Evolutionary conservation across 2,888 invertebrate genomes (phyloP).

Genomic region (Pemphredon lugubris): DNA sequence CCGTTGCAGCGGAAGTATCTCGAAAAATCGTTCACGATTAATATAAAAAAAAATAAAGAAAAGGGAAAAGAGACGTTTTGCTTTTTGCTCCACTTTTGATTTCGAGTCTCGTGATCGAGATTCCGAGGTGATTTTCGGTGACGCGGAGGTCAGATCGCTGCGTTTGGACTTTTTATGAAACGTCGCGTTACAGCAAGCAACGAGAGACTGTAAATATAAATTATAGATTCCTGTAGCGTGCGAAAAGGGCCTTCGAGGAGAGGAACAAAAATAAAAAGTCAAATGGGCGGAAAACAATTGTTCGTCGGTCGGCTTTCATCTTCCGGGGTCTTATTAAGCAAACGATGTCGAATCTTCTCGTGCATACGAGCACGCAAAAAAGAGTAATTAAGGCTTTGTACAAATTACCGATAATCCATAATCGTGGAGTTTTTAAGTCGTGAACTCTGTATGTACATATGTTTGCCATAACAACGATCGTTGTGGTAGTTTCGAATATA

Average conservation of each 20-base stretch:
- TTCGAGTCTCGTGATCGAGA: no score
- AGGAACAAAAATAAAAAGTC: conserved; percentile 4
- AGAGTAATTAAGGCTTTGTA: conserved; percentile 64
- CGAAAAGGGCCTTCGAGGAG: conserved; percentile 4
- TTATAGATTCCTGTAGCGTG: conserved; percentile 6
- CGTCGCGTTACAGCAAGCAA: conserved; percentile 31
- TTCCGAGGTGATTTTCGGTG: no score
- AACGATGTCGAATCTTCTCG: conserved; percentile 3
- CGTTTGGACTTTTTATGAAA: conserved; percentile 4
- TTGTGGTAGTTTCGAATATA: conserved; percentile 65
- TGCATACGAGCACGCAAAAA: conserved; percentile 32
- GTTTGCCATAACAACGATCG: conserved; percentile 65
- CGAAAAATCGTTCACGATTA: no score
- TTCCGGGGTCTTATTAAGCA: conserved; percentile 8
- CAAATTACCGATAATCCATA: conserved; percentile 65
- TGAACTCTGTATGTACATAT: conserved; percentile 65
- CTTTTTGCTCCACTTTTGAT: not conserved
- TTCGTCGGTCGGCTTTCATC: conserved; percentile 21
- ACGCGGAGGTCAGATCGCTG: not conserved
- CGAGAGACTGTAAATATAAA: conserved; percentile 1
- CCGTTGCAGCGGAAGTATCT: no score
- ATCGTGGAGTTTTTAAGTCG: conserved; percentile 44
- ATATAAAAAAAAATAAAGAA: no score
- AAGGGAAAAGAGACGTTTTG: no score
- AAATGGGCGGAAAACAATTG: conserved; percentile 2